These are phyloP conservation scores for Aplochiton taeniatus DNA, from an alignment of 2,797 vertebrate species.

Conservation along the genomic window DNA sequence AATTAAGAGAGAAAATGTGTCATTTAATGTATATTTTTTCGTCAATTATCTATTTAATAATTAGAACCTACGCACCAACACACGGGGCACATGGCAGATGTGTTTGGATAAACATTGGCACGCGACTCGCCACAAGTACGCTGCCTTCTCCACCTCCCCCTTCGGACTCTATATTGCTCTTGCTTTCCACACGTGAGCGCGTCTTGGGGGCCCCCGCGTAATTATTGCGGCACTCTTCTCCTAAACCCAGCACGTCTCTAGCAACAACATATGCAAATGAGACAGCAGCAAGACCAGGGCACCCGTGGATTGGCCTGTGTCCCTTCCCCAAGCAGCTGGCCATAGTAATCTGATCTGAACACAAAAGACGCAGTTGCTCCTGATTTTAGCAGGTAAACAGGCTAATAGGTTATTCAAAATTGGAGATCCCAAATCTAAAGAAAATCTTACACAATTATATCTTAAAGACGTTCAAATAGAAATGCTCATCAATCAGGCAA, in stretches of 20 bases:
- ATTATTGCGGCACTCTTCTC: conserved; percentile 72
- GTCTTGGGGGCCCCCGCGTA: conserved; percentile 60
- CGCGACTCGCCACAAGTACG: conserved; percentile 59
- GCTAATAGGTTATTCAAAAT: too few relatives aligned
- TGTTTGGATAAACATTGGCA: conserved; percentile 75
- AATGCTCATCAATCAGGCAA: too few relatives aligned
- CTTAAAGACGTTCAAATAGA: too few relatives aligned
- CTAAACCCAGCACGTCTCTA: conserved; percentile 68
- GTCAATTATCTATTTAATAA: conserved; percentile 56
- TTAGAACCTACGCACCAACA: conserved; percentile 51
- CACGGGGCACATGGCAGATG: conserved; percentile 64
- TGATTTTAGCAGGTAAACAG: conserved; percentile 60
- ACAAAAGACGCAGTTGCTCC: conserved; percentile 81
- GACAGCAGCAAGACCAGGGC: conserved; percentile 45
- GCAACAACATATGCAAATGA: conserved; percentile 64
- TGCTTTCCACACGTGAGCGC: conserved; percentile 33
- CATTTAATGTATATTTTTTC: conserved; percentile 43
- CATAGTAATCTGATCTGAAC: conserved; percentile 84
- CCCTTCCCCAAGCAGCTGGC: conserved; percentile 82
- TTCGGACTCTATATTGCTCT: neutral
- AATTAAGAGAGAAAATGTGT: conserved; percentile 35
- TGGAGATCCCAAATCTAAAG: too few relatives aligned
- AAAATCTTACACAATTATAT: too few relatives aligned
- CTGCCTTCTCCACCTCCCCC: conserved; percentile 35
- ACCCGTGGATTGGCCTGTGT: conserved; percentile 49